Conservation (phyloP, 2,797 vertebrate species). For the Hylomyscus alleni region DNA sequence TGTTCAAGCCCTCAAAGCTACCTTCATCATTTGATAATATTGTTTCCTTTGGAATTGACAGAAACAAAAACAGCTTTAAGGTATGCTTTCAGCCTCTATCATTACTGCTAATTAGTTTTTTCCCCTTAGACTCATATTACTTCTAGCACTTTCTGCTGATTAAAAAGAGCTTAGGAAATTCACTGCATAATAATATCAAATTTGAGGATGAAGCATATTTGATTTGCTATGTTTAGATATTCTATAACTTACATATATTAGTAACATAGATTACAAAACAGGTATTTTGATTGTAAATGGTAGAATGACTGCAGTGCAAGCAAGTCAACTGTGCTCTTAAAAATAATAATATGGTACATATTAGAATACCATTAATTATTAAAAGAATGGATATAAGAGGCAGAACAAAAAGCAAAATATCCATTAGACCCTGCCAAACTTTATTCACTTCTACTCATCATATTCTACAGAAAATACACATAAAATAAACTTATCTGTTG, state of each 20-base stretch:
- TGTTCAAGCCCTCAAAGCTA: constrained; percentile 69
- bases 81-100: constrained; percentile 48
- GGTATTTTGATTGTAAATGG: constrained; percentile 60
- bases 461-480: background rate
- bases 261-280: constrained; percentile 62
- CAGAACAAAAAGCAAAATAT: background rate
- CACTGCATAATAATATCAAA: constrained; percentile 55
- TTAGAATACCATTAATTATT: constrained; percentile 74
- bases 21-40: constrained; percentile 70
- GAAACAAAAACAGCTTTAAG: constrained; percentile 65
- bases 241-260: constrained; percentile 65
- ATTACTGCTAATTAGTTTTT: constrained; percentile 80
- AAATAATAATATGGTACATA: constrained; percentile 39
- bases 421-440: constrained; percentile 28
- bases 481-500: background rate
- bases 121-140: constrained; percentile 67
- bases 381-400: constrained; percentile 53
- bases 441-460: constrained; percentile 31
- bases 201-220: constrained; percentile 46
- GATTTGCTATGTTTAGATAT: constrained; percentile 55
- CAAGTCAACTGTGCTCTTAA: constrained; percentile 27
- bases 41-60: constrained; percentile 76
- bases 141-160: constrained; percentile 58
- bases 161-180: constrained; percentile 66
- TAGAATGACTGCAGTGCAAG: constrained; percentile 49